Conservation (phyloP, 2,888 invertebrate species). For the Polia nebulosa region DNA sequence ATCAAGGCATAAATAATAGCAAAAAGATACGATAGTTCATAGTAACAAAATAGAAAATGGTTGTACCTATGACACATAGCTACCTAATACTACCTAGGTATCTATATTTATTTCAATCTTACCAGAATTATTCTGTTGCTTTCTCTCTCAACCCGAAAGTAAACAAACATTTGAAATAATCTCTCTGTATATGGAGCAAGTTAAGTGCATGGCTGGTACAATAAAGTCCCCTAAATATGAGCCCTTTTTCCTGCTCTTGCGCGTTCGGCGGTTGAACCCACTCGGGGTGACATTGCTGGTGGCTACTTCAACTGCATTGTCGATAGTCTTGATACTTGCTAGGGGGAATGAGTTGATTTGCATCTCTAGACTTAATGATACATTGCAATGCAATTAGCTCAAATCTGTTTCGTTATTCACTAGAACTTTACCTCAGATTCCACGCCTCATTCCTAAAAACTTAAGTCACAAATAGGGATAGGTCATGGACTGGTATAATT, state of each 20-base stretch:
- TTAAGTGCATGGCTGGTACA: slow-evolving; percentile 58
- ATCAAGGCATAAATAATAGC: neutral
- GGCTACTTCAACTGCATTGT: slow-evolving; percentile 63
- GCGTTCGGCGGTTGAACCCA: slow-evolving; percentile 87
- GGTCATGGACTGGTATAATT: neutral
- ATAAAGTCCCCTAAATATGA: slow-evolving; percentile 76
- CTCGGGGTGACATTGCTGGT: slow-evolving; percentile 88
- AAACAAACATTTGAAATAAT: slow-evolving; percentile 38
- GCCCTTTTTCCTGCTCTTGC: slow-evolving; percentile 83
- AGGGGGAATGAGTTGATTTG: neutral
- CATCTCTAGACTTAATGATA: neutral
- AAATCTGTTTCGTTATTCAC: neutral
- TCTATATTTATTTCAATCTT: neutral
- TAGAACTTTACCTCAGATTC: neutral
- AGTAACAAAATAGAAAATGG: neutral
- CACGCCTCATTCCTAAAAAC: neutral
- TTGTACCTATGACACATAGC: neutral
- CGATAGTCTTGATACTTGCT: slow-evolving; percentile 79
- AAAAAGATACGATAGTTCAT: neutral
- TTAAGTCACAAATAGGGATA: neutral
- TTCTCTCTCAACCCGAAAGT: neutral
- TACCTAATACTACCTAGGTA: too few relatives aligned
- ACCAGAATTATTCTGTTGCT: neutral
- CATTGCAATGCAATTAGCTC: too few relatives aligned
- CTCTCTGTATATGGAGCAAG: slow-evolving; percentile 38